phyloP scores from a whole-genome alignment of 2,888 invertebrate species.

The Drosophila emarginata region DNA sequence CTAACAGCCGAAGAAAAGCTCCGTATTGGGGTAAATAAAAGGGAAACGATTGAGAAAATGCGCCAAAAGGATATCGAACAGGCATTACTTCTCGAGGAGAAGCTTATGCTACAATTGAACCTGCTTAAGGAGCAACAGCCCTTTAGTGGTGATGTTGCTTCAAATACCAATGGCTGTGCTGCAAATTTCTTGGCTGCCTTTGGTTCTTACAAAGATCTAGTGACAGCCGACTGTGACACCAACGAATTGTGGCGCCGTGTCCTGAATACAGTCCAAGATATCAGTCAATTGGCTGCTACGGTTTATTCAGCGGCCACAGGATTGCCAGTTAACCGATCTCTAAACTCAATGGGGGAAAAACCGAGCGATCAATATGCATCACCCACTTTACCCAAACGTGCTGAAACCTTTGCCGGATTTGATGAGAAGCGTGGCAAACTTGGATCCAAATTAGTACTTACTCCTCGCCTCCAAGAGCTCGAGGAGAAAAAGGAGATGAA shows the following conservation, averaged over 20 bases:
- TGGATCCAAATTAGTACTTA: conserved; percentile 80
- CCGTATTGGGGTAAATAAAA: conserved; percentile 82
- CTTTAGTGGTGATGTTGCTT: conserved; percentile 41
- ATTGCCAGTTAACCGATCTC: conserved; percentile 92
- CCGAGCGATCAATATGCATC: conserved; percentile 93
- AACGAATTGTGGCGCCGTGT: conserved; percentile 93
- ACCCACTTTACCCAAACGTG: conserved; percentile 93
- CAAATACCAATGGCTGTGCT: conserved; percentile 67
- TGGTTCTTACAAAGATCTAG: conserved; percentile 87
- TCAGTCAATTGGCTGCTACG: conserved; percentile 88
- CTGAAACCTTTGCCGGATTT: conserved; percentile 98
- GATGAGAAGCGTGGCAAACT: conserved; percentile 85
- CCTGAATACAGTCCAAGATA: conserved; percentile 84
- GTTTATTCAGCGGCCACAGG: conserved; percentile 87
- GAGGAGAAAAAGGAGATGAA: conserved; percentile 78
- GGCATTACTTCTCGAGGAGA: conserved; percentile 92
- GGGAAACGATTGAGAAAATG: conserved; percentile 88
- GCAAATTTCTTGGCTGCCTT: conserved; percentile 81
- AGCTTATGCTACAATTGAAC: conserved; percentile 92
- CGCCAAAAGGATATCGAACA: conserved; percentile 94
- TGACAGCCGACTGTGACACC: conserved; percentile 90
- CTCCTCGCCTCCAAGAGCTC: conserved; percentile 77
- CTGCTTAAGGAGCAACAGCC: conserved; percentile 84
- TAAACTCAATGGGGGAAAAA: conserved; percentile 96
- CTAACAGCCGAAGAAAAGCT: conserved; percentile 91